Base-by-base conservation (phyloP, 2,888 invertebrate genomes). In the Volucella zonaria region DNA sequence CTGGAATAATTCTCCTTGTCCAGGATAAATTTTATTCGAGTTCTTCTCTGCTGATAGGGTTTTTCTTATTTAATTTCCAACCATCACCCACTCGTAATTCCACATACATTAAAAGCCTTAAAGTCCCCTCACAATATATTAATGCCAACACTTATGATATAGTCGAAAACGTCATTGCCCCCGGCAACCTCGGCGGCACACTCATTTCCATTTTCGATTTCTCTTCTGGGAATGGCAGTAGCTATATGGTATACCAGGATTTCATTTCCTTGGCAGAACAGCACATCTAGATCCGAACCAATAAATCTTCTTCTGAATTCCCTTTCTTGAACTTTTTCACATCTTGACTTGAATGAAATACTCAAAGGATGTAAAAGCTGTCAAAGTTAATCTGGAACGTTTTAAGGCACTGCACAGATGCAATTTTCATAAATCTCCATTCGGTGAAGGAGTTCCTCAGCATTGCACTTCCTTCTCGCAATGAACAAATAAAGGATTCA, bases 361-460 rank as follows among this genome's bases (percentile, higher is more conserved):
- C 56, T 54, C 64, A 49, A 10, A 77, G 76, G 47, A 77, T 78
- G 45, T 59, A 73, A 67, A 10, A 40, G 43, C 51, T 78, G 66
- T 62, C 67, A 82, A 59, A 73, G 77, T 77, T 82, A 73, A 73
- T 71, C 56, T 45, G 47, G 61, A 31, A 54, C n/a, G 43, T 62
- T 77, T 71, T 73, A 49, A 71, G 66, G 67, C 31, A 74, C 15
- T 59, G 49, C 61, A 61, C 40, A 73, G 43, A 78, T 82, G 71
- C 73, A 82, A 77, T 82, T 73, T 73, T 78, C 67, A 78, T 82
- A 78, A 82, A 82, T 78, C 78, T 62, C 67, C 73, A 31, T 67
- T 31, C 47, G 59, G 47, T 42, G 59, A 71, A 66, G 43, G 59
- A 45, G 43, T 64, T 81, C 61, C 42, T 67, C 18, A 23, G 45